phyloP scores from a whole-genome alignment of 2,797 vertebrate genomes.

The Toxotes lorentzi region DNA sequence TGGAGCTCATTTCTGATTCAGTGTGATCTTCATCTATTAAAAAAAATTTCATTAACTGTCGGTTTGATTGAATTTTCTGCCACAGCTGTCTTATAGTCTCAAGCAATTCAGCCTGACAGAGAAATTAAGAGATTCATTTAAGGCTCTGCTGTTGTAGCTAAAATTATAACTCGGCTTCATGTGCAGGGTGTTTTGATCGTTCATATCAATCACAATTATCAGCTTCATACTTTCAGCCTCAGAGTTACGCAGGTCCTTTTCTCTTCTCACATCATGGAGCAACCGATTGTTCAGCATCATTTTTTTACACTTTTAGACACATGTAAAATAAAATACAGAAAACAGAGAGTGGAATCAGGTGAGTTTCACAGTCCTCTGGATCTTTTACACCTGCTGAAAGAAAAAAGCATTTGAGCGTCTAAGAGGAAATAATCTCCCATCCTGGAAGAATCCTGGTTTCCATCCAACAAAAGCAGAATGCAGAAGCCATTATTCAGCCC shows the following conservation, averaged over 20 bases:
- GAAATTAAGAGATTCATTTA: slow-evolving; percentile 33
- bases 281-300: no score
- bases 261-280: background rate
- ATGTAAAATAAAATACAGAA: no score
- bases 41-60: background rate
- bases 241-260: background rate
- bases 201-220: slow-evolving; percentile 14
- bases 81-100: slow-evolving; percentile 20
- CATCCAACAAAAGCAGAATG: slow-evolving; percentile 23
- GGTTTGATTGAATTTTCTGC: slow-evolving; percentile 24
- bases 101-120: slow-evolving; percentile 27
- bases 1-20: slow-evolving; percentile 9
- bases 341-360: no score
- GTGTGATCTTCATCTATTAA: background rate
- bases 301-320: no score
- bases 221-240: background rate
- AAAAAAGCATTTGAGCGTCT: no score
- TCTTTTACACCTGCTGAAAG: no score
- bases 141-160: background rate
- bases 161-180: slow-evolving; percentile 9
- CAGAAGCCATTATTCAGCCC: slow-evolving; percentile 7
- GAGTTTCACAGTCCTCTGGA: no score
- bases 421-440: background rate
- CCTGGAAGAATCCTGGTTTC: background rate
- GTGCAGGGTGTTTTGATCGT: background rate